These are phyloP conservation scores for Malthinus seriepunctatus DNA, from an alignment of 2,888 invertebrate species.

Conservation along the genomic window DNA sequence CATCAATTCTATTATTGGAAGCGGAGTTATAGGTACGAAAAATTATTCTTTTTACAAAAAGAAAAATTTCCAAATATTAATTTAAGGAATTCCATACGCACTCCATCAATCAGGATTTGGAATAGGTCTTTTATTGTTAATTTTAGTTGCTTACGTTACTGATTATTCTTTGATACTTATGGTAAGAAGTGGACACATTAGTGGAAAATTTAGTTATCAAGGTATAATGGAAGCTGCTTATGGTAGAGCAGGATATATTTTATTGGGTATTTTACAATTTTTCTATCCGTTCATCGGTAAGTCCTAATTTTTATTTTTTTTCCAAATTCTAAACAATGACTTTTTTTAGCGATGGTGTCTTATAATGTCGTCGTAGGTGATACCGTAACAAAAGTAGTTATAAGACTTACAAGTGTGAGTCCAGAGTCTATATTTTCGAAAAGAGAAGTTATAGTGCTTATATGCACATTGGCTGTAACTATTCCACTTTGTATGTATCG, in stretches of 20 bases:
- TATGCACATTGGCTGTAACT: constrained; percentile 74
- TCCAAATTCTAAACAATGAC: constrained; percentile 11
- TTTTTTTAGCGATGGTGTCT: constrained; percentile 78
- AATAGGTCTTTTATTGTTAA: constrained; percentile 70
- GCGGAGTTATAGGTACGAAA: constrained; percentile 77
- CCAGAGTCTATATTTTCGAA: constrained; percentile 62
- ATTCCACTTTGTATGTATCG: constrained; percentile 79
- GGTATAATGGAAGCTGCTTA: constrained; percentile 80
- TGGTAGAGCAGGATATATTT: constrained; percentile 75
- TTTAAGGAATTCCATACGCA: constrained; percentile 75
- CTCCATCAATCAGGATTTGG: constrained; percentile 80
- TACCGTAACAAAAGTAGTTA: constrained; percentile 79
- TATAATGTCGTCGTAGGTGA: constrained; percentile 88
- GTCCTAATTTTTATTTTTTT: background rate
- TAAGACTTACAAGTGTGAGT: constrained; percentile 66
- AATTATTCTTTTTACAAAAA: background rate
- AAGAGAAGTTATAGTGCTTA: constrained; percentile 69
- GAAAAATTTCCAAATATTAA: background rate
- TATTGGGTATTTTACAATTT: constrained; percentile 76
- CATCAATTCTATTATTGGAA: constrained; percentile 86
- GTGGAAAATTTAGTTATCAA: constrained; percentile 78
- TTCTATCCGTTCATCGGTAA: constrained; percentile 83
- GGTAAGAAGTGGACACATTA: constrained; percentile 74
- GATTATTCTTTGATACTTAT: constrained; percentile 82
- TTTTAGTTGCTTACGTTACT: constrained; percentile 74